Conservation (phyloP, 2,113 vertebrate genomes). For the Phalacrocorax carbo region DNA sequence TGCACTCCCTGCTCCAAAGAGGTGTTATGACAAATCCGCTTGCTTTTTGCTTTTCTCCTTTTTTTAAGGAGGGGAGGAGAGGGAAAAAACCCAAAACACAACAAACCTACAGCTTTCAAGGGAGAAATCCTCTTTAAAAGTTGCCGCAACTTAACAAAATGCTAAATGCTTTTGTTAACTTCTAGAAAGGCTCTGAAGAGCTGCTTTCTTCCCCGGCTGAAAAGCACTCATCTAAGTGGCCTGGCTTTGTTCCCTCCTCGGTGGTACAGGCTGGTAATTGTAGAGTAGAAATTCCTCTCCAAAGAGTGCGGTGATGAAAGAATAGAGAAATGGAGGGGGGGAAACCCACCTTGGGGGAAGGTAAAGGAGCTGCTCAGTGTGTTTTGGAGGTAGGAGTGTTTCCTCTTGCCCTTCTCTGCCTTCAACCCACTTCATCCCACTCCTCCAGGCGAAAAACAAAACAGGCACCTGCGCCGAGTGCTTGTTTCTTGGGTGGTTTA, state of each 20-base stretch:
- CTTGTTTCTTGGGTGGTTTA: not conserved
- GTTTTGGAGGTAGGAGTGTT: not conserved
- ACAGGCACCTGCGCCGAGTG: accelerated
- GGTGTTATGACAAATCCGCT: not conserved
- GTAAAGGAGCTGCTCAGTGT: not conserved
- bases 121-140: slow-evolving; percentile 34
- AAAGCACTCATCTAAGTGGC: not conserved
- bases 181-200: not conserved
- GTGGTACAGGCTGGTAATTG: not conserved
- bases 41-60: not conserved
- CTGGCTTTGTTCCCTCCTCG: not conserved
- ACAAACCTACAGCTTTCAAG: not conserved
- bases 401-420: not conserved
- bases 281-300: not conserved
- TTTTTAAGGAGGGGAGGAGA: not conserved
- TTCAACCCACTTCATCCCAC: not conserved
- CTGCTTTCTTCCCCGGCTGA: not conserved
- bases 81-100: not conserved
- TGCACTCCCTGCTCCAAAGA: not conserved
- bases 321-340: not conserved
- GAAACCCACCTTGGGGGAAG: not conserved
- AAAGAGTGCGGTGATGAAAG: accelerated
- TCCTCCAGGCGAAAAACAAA: not conserved
- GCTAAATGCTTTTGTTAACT: slow-evolving; percentile 1
- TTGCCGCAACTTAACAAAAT: not conserved